Conservation (phyloP, 2,113 vertebrate species). For the Protobothrops mucrosquamatus region DNA sequence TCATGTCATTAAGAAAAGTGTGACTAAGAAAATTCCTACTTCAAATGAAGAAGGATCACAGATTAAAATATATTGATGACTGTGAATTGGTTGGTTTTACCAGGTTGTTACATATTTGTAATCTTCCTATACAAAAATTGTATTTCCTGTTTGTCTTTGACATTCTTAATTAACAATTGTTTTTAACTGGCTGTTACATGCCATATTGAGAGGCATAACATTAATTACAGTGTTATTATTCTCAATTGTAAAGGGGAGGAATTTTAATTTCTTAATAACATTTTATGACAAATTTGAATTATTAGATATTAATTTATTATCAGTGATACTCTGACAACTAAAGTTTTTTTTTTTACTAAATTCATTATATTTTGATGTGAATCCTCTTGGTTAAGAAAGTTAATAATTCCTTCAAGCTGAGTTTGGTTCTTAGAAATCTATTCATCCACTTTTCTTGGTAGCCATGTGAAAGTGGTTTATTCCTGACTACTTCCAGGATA, state of each 20-base stretch:
- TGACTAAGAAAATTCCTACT: background rate
- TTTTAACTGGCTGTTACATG: background rate
- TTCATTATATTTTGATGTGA: background rate
- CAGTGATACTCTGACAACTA: background rate
- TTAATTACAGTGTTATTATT: background rate
- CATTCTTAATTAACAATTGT: background rate
- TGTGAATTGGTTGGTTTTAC: background rate
- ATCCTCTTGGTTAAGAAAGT: background rate
- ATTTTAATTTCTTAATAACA: background rate
- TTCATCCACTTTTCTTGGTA: background rate
- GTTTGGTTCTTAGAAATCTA: background rate
- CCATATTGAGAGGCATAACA: background rate
- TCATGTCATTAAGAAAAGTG: background rate
- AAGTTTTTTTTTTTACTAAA: background rate
- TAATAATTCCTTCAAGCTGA: background rate
- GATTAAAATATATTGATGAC: background rate
- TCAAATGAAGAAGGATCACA: background rate
- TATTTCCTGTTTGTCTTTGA: background rate
- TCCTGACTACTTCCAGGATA: background rate
- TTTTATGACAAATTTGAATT: background rate
- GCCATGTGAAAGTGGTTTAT: background rate
- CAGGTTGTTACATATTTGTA: background rate
- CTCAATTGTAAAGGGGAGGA: background rate
- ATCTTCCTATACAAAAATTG: background rate
- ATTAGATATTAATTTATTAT: background rate